Conservation (phyloP, 37 sponge, comb jelly and placozoan genomes). For the Cliona cf. orientalis region DNA sequence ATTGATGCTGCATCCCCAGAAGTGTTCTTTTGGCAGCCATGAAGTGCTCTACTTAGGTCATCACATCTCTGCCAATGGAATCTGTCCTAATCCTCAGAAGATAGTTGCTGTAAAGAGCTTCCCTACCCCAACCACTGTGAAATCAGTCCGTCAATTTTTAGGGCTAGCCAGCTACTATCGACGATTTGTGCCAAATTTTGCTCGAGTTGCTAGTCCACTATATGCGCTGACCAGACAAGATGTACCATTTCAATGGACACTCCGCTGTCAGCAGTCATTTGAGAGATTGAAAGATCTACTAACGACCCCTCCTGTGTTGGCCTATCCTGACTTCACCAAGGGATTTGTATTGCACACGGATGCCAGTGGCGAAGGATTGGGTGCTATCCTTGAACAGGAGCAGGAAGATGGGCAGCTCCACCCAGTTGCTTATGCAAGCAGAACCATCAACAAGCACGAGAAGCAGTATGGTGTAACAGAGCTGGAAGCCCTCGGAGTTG, state of each 20-base stretch:
- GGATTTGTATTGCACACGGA: conserved; percentile 1
- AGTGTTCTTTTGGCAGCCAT: background rate
- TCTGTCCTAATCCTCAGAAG: no score
- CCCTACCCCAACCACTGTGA: no score
- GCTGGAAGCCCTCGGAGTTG: background rate
- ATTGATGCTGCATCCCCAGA: conserved; percentile 5
- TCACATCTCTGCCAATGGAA: no score
- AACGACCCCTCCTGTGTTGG: conserved; percentile 12
- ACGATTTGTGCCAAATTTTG: no score
- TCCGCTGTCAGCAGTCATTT: conserved; percentile 15
- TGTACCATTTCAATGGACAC: conserved; percentile 14
- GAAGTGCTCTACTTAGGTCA: conserved; percentile 14
- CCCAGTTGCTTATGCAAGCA: conserved; percentile 27
- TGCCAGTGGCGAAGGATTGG: conserved; percentile 11
- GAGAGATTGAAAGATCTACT: conserved; percentile 26
- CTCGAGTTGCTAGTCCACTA: conserved; percentile 20
- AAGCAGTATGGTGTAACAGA: background rate
- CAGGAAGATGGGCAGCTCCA: background rate
- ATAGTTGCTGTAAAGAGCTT: no score
- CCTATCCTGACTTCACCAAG: conserved; percentile 26
- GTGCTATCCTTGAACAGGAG: conserved; percentile 18
- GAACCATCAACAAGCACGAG: background rate
- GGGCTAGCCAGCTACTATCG: conserved; percentile 35
- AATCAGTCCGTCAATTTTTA: conserved; percentile 34
- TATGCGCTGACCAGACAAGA: conserved; percentile 25